Evolutionary conservation across 2,797 vertebrate species (phyloP).

Genomic region (Paedocypris micromegethes): DNA sequence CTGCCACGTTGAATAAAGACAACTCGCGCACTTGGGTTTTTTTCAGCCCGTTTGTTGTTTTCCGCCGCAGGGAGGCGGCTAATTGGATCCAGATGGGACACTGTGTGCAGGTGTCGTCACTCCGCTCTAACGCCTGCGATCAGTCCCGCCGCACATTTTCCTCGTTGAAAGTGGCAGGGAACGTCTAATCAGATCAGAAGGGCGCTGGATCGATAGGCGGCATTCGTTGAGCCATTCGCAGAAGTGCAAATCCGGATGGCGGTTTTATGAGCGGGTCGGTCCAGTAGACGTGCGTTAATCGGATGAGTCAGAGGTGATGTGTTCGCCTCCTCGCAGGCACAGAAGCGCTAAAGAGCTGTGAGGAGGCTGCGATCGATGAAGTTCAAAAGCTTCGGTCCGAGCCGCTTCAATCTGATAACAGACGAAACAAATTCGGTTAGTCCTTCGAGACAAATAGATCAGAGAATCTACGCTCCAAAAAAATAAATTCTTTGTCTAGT

Average conservation of each 20-base stretch:
- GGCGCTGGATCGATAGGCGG: constrained; percentile 51
- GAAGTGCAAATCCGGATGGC: background rate
- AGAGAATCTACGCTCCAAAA: no score
- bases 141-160: background rate
- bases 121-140: constrained; percentile 7
- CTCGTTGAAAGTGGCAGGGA: constrained; percentile 6
- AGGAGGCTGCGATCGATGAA: no score
- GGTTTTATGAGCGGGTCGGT: background rate
- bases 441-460: no score
- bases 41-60: background rate
- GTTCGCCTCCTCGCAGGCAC: no score
- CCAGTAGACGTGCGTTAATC: constrained; percentile 15
- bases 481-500: no score
- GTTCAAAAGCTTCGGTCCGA: no score
- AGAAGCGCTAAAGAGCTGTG: no score
- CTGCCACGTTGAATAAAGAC: constrained; percentile 42
- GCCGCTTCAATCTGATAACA: no score
- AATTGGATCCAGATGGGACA: constrained; percentile 55
- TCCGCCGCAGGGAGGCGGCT: constrained; percentile 27
- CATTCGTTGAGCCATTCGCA: constrained; percentile 46
- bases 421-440: no score
- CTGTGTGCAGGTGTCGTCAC: constrained; percentile 42
- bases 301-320: constrained; percentile 5
- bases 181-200: constrained; percentile 49
- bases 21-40: constrained; percentile 28